Conservation (phyloP, 1,140 invertebrate genomes). For the Dreissena rostriformis region DNA sequence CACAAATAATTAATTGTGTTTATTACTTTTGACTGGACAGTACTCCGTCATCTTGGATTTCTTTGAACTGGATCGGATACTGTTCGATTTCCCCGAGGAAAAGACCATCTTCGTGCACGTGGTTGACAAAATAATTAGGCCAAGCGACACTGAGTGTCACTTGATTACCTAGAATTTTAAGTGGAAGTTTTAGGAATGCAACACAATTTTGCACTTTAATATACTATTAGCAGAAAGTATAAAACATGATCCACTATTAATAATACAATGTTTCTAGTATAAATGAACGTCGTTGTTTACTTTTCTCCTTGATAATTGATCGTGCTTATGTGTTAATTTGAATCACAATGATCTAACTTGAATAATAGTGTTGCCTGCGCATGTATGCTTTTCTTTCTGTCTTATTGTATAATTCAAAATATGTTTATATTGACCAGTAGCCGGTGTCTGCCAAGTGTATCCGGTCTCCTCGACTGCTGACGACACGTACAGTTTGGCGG, state of each 20-base stretch:
- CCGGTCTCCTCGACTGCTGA: slow-evolving; percentile 11
- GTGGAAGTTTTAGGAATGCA: no score
- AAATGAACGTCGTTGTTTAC: no score
- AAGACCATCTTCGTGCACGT: slow-evolving; percentile 18
- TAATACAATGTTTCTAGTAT: no score
- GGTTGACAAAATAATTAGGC: slow-evolving; percentile 36
- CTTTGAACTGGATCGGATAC: slow-evolving; percentile 51
- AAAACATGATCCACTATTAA: no score
- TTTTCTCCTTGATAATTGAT: no score
- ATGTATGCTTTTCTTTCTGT: no score
- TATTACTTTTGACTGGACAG: slow-evolving; percentile 39
- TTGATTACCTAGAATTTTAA: not conserved
- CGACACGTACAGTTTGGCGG: slow-evolving; percentile 85
- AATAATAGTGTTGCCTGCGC: no score
- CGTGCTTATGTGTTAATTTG: no score
- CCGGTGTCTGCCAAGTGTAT: slow-evolving; percentile 29
- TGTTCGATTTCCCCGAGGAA: slow-evolving; percentile 8
- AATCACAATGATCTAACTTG: no score
- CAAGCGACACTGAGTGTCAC: slow-evolving; percentile 12
- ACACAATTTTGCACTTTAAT: no score
- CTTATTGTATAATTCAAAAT: no score
- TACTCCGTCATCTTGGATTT: slow-evolving; percentile 41
- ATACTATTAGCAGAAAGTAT: no score
- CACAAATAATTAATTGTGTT: not conserved
- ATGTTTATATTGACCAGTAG: not conserved